A percentile compares a stretch with the other conserved stretches of the same genome.
These are phyloP conservation scores for Equus quagga DNA, from an alignment of 2,113 vertebrate genomes.

Conservation along the genomic window DNA sequence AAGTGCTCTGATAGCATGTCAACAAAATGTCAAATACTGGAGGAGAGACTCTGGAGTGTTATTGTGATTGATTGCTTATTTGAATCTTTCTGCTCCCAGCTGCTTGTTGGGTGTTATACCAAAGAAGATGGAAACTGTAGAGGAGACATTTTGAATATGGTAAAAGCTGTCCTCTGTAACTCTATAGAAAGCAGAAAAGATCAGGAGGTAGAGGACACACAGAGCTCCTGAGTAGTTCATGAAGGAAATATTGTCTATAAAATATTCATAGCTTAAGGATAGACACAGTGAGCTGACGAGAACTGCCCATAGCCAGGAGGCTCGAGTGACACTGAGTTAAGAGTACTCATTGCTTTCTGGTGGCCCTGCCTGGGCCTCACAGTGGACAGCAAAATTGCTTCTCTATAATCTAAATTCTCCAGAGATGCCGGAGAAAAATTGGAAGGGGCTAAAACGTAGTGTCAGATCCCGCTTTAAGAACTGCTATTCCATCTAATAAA, in stretches of 20 bases:
- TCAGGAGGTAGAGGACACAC: background rate
- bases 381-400: background rate
- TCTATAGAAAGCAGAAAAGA: background rate
- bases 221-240: background rate
- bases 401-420: background rate
- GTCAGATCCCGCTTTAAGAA: background rate
- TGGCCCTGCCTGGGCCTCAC: background rate
- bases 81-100: slow-evolving; percentile 59
- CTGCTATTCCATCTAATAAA: background rate
- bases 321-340: background rate
- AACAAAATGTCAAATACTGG: slow-evolving; percentile 69
- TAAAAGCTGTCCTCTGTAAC: background rate
- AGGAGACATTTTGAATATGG: background rate
- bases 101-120: background rate
- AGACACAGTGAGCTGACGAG: background rate
- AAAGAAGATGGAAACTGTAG: background rate
- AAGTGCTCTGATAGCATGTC: slow-evolving; percentile 71
- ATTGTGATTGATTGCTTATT: slow-evolving; percentile 70
- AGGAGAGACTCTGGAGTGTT: slow-evolving; percentile 5
- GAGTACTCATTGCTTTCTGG: background rate
- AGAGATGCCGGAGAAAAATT: background rate
- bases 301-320: background rate
- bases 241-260: background rate
- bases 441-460: background rate
- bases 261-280: background rate